Evolutionary conservation across 2,888 invertebrate species (phyloP), one percentile per base, ranked within the genome.

Genomic region (Tholera decimalis): DNA sequence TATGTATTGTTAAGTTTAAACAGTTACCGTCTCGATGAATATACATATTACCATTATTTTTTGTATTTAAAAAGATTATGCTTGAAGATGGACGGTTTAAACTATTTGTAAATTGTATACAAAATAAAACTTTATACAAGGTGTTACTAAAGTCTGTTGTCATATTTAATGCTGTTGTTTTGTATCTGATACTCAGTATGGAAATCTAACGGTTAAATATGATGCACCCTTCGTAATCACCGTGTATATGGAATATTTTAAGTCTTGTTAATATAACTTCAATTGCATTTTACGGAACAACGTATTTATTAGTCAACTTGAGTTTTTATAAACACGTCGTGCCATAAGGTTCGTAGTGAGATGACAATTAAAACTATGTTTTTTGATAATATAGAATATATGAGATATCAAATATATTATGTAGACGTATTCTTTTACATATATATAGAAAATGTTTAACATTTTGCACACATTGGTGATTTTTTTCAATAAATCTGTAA

Each of bases 341-440:
- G 83, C 83, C 84, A 82, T 83, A 67, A 9, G 62, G 30, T 75
- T 47, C 43, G 50, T 75, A 71, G 60, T 68, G 24, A 71, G 35
- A 65, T 41, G 57, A 71, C 44, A 57, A 24, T 46, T 39, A 30
- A 13, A 39, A 22, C 9, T 6, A 43, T 46, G 22, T 30, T 39
- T 56, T 53, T 28, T 53, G 1, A 24, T 55, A 37, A 26, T 43
- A 61, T 43, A 30, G 1, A 24, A 51, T 66, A 53, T 51, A 50
- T 51, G 3, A 26, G 6, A 41, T 46, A n/a, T n/a, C n/a, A n/a
- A n/a, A n/a, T n/a, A 13, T 44, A 33, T 11, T 43, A 24, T 56
- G 13, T 69, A 55, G 13, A 60, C 8, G 37, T 65, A 58, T 53
- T 77, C 20, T 72, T 70, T 76, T 79, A 79, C 76, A 85, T 83